Percentiles rank a stretch among this genome's conserved stretches.
These are phyloP conservation scores for Myotis myotis DNA, from an alignment of 2,797 vertebrate species.

Conservation along the genomic window DNA sequence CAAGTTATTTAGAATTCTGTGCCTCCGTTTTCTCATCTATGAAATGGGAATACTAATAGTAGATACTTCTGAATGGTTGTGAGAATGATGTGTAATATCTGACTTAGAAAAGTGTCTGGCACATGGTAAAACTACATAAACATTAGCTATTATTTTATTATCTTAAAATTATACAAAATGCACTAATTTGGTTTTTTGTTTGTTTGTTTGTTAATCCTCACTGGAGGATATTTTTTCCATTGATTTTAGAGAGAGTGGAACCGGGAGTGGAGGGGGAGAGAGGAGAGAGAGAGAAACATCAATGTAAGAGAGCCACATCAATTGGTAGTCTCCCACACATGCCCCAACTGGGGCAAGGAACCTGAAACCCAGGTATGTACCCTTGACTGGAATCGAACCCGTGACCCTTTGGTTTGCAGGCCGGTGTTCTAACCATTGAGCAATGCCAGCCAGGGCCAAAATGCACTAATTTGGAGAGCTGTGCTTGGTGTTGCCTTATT, in stretches of 20 bases:
- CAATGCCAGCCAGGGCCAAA: not conserved
- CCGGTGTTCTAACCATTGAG: no score
- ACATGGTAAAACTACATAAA: not conserved
- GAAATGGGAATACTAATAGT: not conserved
- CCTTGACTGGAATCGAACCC: no score
- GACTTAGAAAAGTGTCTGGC: not conserved
- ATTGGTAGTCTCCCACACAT: no score
- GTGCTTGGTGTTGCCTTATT: not conserved
- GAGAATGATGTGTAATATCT: not conserved
- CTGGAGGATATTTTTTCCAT: no score
- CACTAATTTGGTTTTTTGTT: not conserved
- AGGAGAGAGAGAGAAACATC: no score
- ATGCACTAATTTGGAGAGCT: not conserved
- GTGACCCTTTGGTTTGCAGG: no score
- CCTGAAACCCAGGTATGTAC: no score
- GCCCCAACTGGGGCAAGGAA: no score
- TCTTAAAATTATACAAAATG: not conserved
- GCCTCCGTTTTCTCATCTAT: not conserved
- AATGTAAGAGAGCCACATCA: no score
- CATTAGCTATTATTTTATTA: not conserved
- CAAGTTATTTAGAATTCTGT: not conserved
- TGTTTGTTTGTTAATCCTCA: no score
- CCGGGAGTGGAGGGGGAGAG: rapidly evolving
- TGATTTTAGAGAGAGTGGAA: no score
- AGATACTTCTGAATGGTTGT: not conserved